A percentile compares a stretch with the other conserved stretches of the same genome.
phyloP scores from a whole-genome alignment of 2,888 invertebrate genomes.

The Noctua janthina region DNA sequence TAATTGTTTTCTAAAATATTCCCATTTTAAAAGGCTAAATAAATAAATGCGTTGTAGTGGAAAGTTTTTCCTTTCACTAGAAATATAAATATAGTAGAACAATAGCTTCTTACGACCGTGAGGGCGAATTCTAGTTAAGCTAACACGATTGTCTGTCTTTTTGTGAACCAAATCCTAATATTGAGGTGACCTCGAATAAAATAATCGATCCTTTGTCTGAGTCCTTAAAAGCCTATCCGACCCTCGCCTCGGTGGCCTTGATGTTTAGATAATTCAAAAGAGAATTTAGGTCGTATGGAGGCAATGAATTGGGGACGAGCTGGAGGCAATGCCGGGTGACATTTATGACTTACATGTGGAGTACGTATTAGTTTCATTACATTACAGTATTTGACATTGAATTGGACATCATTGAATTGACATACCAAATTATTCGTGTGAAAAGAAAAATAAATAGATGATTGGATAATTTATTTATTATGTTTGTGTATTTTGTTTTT shows the following conservation, averaged over 20 bases:
- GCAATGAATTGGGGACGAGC: constrained; percentile 62
- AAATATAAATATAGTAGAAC: constrained; percentile 8
- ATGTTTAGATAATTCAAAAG: constrained; percentile 77
- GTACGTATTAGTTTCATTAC: constrained; percentile 27
- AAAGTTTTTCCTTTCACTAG: constrained; percentile 19
- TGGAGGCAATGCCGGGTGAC: constrained; percentile 52
- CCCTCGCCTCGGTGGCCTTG: constrained; percentile 74
- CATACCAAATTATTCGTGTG: constrained; percentile 4
- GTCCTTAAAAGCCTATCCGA: constrained; percentile 68
- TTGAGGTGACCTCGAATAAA: constrained; percentile 57
- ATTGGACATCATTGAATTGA: constrained; percentile 1
- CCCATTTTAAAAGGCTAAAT: background rate
- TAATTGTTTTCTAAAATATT: background rate
- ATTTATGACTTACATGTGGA: constrained; percentile 52
- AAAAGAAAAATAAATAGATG: background rate
- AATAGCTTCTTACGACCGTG: constrained; percentile 12
- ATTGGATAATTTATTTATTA: background rate
- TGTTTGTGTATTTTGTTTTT: background rate
- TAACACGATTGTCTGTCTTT: constrained; percentile 47
- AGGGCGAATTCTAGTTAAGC: constrained; percentile 17
- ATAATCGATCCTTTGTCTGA: constrained; percentile 60
- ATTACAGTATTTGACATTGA: constrained; percentile 29
- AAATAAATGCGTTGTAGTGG: background rate
- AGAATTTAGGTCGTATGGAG: constrained; percentile 79
- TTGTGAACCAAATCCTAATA: constrained; percentile 51